These are phyloP conservation scores for Pararge aegeria DNA, from an alignment of 1,140 invertebrate genomes.

Conservation along the genomic window DNA sequence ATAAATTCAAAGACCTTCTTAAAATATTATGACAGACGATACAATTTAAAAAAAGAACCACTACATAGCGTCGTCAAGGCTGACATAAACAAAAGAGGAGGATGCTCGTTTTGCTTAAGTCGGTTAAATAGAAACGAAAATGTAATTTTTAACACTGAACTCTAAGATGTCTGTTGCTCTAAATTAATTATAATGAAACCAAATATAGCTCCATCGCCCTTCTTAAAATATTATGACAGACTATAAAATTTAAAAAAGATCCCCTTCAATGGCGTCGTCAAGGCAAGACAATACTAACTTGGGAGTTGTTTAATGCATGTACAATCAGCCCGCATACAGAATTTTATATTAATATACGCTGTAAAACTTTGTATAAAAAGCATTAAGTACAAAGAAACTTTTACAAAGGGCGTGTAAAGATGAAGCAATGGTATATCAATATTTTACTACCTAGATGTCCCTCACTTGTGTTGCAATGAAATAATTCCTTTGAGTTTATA, in stretches of 20 bases:
- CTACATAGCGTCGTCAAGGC: conserved; percentile 21
- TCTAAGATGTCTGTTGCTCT: not conserved
- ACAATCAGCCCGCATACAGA: conserved; percentile 32
- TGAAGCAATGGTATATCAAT: too few species aligned
- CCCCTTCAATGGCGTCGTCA: conserved; percentile 19
- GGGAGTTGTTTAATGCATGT: conserved; percentile 11
- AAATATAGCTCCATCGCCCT: conserved; percentile 7
- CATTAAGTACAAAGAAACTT: not conserved
- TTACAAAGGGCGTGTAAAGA: not conserved
- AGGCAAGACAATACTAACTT: conserved; percentile 17
- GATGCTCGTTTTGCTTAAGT: too few species aligned
- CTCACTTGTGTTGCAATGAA: too few species aligned
- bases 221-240: conserved; percentile 16
- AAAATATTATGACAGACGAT: conserved; percentile 18
- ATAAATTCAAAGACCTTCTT: conserved; percentile 5
- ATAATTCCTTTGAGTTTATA: too few species aligned
- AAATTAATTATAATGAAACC: conserved; percentile 7
- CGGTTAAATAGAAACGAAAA: too few species aligned
- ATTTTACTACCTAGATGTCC: too few species aligned
- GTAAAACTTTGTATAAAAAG: conserved; percentile 12
- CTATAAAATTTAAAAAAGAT: conserved; percentile 15
- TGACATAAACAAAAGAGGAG: too few species aligned
- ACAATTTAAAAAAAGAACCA: conserved; percentile 8
- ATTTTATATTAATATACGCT: conserved; percentile 17
- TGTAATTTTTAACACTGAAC: not conserved